Conservation (phyloP, 2,888 invertebrate genomes). For the Melieria omissa region DNA sequence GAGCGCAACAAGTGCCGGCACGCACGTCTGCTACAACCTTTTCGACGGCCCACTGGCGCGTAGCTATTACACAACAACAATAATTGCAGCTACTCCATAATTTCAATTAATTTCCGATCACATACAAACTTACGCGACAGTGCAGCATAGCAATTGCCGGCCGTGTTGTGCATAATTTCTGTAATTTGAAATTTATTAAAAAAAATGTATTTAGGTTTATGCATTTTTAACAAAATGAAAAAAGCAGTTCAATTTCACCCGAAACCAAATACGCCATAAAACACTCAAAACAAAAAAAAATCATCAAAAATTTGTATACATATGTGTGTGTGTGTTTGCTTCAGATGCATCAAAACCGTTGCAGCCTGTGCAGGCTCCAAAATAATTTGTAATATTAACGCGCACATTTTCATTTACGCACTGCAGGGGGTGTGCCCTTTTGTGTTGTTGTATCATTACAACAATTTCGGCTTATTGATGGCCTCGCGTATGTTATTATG, state of each 20-base stretch:
- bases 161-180: slow-evolving; percentile 34
- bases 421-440: background rate
- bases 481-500: slow-evolving; percentile 33
- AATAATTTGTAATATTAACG: slow-evolving; percentile 32
- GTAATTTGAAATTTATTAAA: slow-evolving; percentile 38
- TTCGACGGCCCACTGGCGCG: too few relatives aligned
- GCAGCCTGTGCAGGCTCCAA: background rate
- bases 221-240: slow-evolving; percentile 39
- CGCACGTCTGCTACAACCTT: too few relatives aligned
- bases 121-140: too few relatives aligned
- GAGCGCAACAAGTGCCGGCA: too few relatives aligned
- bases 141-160: slow-evolving; percentile 17
- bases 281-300: slow-evolving; percentile 21
- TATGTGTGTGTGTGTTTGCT: background rate
- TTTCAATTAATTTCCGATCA: too few relatives aligned
- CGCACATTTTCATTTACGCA: slow-evolving; percentile 20
- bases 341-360: slow-evolving; percentile 2
- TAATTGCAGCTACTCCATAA: too few relatives aligned
- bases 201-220: slow-evolving; percentile 44
- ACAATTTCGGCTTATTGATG: slow-evolving; percentile 36
- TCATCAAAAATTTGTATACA: slow-evolving; percentile 53
- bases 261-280: too few relatives aligned
- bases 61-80: too few relatives aligned
- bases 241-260: slow-evolving; percentile 1
- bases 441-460: slow-evolving; percentile 26